Evolutionary conservation across 2,888 invertebrate genomes (phyloP), one percentile per base, ranked within the genome.

Genomic region (Oxyteleia sp.): DNA sequence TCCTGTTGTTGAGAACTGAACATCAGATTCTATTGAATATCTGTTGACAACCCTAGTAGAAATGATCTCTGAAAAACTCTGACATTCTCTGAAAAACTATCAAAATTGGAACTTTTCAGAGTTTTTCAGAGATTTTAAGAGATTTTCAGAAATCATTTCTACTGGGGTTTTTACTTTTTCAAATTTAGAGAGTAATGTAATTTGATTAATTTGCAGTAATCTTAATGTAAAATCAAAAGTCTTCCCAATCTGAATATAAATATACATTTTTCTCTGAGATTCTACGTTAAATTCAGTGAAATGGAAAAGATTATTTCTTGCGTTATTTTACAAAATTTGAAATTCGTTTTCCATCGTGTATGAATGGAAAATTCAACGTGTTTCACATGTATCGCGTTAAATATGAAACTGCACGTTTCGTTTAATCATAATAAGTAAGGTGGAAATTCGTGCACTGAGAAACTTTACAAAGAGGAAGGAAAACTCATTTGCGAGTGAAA

Each of bases 391-490:
- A 26, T n/a, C 18, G 20, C 45, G 49, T 53, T 45, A 16, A 68
- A 68, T 16, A 45, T 26, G 68, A 68, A 68, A 66, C 61, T 35
- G 55, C 55, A 64, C 53, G 59, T 68, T 68, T 69, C 53, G 45
- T 69, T 78, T 78, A 59, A 78, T 78, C 61, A 66, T 69, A 78
- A 75, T 75, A 63, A 74, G 43, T 74, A 74, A 75, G 61, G 68
- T 76, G 61, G 45, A 66, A 66, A 76, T 76, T 76, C 76, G 76
- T 66, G 66, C 51, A 59, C 51, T 16, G 49, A 49, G 76, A 55
- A 76, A 68, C 68, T 68, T 61, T 68, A 53, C 23, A 59, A 51
- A 45, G 57, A 76, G 43, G 55, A 43, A 68, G 61, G 68, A 13
- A 76, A 68, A 61, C 68, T 61, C 41, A 76, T 76, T 76, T 68